These are phyloP conservation scores for Torymus auratus DNA, from an alignment of 2,888 invertebrate species.

Conservation along the genomic window DNA sequence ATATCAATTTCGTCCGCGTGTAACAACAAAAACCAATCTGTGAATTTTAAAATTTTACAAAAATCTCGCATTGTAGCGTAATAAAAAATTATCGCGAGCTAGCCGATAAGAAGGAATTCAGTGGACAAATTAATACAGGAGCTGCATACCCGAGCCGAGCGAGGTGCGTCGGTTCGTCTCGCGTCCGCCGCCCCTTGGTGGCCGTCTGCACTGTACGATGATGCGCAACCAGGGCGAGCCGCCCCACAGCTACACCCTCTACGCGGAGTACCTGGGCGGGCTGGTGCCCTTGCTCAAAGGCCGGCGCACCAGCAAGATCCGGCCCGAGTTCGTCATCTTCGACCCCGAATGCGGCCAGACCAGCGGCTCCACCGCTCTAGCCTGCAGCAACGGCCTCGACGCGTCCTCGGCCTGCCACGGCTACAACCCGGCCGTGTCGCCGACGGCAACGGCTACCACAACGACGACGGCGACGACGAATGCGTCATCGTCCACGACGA, in stretches of 20 bases:
- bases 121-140: constrained; percentile 78
- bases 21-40: too few species aligned
- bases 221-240: constrained; percentile 93
- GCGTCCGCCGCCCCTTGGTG: constrained; percentile 89
- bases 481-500: constrained; percentile 78
- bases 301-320: constrained; percentile 95
- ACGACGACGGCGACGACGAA: constrained; percentile 81
- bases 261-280: constrained; percentile 97
- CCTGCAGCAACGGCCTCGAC: constrained; percentile 1
- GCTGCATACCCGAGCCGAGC: constrained; percentile 94
- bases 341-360: constrained; percentile 87
- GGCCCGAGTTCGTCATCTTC: constrained; percentile 98
- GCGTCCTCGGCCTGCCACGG: background rate
- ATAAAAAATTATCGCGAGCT: too few species aligned
- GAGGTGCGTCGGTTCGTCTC: constrained; percentile 95
- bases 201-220: constrained; percentile 98
- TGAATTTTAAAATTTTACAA: too few species aligned
- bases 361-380: background rate
- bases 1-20: too few species aligned
- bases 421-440: background rate
- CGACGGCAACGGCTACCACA: background rate
- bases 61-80: too few species aligned
- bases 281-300: constrained; percentile 97
- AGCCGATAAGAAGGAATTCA: too few species aligned
- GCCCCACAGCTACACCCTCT: constrained; percentile 90